Base-by-base conservation (phyloP, 2,113 vertebrate genomes). In the Eurystomus gularis region DNA sequence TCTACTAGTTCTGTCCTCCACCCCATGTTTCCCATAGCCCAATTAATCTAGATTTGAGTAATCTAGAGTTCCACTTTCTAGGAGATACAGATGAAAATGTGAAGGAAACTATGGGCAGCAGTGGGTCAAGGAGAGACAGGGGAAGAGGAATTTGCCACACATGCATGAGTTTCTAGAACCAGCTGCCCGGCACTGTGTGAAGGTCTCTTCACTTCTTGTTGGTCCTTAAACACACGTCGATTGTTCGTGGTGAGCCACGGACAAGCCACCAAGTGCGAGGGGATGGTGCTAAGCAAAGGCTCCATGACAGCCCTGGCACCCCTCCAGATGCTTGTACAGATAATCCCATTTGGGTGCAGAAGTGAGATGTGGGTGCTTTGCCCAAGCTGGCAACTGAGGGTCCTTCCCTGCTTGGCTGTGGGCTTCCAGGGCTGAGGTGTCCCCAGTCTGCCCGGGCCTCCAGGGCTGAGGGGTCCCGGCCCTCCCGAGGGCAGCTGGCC, bases 101-200 rank as follows among this genome's bases (percentile, higher is more conserved):
- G n/a, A 42, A 58, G 17, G 33, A 29, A 58, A 19, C 11, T 4
- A 13, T 0, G 1, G 13, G 49, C 17, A 51, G 57, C 33, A 18
- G 35, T 0, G 3, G 20, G 15, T 39, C 40, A 42, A 31, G 20
- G 19, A 42, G 15, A 35, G 10, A 31, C 1, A 1, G 26, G 20
- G 33, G 20, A 9, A 15, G 28, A 40, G 5, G 16, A 10, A 9
- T 20, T 19, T 11, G 40, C 6, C 3, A 2, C 19, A 2, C 23
- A n/a, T 7, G 17, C 8, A 2, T 4, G 60, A 6, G 40, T 33
- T 62, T 42, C 48, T 17, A 11, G 13, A 13, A 26, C 4, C 17
- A 19, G 60, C 19, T 8, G 29, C 39, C 29, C 25, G 5, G 33
- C 3, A 1, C 12, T 1, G 6, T 4, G 0, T 2, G 14, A n/a